Conservation (phyloP, 1,140 invertebrate genomes). For the Prorops nasuta region DNA sequence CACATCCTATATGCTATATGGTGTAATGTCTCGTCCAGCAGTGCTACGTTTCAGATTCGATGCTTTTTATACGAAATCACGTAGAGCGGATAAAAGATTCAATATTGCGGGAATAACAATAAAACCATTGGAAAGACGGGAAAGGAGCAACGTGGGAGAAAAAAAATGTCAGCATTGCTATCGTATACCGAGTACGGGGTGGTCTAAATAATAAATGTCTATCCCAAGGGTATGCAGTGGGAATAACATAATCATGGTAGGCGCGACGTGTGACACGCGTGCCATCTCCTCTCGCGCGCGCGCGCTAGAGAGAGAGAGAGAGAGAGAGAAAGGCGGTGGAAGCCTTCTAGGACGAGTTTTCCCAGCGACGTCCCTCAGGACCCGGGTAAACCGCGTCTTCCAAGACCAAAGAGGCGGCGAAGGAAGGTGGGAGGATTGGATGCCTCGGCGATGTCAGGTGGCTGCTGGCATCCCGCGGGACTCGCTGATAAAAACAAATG, state of each 20-base stretch:
- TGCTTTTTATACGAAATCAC: too few species aligned
- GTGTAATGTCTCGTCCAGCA: too few species aligned
- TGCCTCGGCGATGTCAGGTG: slow-evolving; percentile 28
- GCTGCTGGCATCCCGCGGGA: slow-evolving; percentile 37
- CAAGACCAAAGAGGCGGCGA: slow-evolving; percentile 10
- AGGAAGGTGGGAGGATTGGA: too few species aligned
- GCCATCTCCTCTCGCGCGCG: slow-evolving; percentile 32
- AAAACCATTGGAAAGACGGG: background rate
- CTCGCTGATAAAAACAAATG: slow-evolving; percentile 55
- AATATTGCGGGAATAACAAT: background rate
- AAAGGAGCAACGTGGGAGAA: background rate
- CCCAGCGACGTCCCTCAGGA: slow-evolving; percentile 18
- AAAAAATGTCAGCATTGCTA: background rate
- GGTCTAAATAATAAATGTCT: slow-evolving; percentile 49
- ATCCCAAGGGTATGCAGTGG: slow-evolving; percentile 20
- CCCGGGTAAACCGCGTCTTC: slow-evolving; percentile 27
- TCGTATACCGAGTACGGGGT: background rate
- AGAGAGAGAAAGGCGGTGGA: background rate
- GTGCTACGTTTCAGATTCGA: too few species aligned
- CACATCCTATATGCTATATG: too few species aligned
- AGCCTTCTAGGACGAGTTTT: slow-evolving; percentile 3
- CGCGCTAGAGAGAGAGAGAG: slow-evolving; percentile 11
- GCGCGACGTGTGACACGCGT: slow-evolving; percentile 38
- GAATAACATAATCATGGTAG: slow-evolving; percentile 48
- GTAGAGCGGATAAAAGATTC: background rate